These are phyloP conservation scores for Plumapathes pennacea DNA, from an alignment of 92 coral and sea anemone species.

Conservation along the genomic window DNA sequence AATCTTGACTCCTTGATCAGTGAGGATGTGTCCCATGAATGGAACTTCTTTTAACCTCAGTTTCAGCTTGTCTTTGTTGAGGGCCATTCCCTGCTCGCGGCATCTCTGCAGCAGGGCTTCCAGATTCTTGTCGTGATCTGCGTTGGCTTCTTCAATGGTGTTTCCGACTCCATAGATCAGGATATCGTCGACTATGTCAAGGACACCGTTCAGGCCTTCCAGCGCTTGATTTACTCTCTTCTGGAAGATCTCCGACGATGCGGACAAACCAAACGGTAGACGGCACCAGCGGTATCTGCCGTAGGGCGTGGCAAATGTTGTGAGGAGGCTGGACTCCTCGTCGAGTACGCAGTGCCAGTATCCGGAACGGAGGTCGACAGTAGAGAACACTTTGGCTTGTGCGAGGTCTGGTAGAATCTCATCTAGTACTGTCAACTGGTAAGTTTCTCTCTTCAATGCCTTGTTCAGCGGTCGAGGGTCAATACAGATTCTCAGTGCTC, in stretches of 20 bases:
- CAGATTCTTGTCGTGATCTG: constrained; percentile 33
- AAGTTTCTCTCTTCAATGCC: constrained; percentile 33
- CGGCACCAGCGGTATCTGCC: constrained; percentile 50
- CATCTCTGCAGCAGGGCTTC: constrained; percentile 28
- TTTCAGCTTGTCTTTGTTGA: constrained; percentile 46
- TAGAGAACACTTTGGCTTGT: constrained; percentile 32
- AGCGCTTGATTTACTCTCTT: constrained; percentile 52
- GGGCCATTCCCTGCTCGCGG: constrained; percentile 26
- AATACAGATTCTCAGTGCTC: constrained; percentile 47
- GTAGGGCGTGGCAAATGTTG: constrained; percentile 50
- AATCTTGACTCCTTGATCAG: constrained; percentile 17
- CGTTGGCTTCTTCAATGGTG: constrained; percentile 21
- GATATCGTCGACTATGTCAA: constrained; percentile 40
- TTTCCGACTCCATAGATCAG: constrained; percentile 30
- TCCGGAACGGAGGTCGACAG: constrained; percentile 30
- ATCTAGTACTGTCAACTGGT: constrained; percentile 32
- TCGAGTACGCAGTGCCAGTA: constrained; percentile 56
- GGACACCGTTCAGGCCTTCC: constrained; percentile 39
- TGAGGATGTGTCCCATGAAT: constrained; percentile 52
- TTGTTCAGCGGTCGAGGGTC: constrained; percentile 43
- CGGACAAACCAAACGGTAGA: constrained; percentile 50
- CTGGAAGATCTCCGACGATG: constrained; percentile 46
- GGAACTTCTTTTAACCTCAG: constrained; percentile 16
- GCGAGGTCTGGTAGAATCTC: constrained; percentile 34
- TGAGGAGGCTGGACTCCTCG: constrained; percentile 48